A percentile compares a stretch with the other conserved stretches of the same genome.
Conservation (phyloP, 1,140 invertebrate genomes). For the Drosophila quadrilineata region DNA sequence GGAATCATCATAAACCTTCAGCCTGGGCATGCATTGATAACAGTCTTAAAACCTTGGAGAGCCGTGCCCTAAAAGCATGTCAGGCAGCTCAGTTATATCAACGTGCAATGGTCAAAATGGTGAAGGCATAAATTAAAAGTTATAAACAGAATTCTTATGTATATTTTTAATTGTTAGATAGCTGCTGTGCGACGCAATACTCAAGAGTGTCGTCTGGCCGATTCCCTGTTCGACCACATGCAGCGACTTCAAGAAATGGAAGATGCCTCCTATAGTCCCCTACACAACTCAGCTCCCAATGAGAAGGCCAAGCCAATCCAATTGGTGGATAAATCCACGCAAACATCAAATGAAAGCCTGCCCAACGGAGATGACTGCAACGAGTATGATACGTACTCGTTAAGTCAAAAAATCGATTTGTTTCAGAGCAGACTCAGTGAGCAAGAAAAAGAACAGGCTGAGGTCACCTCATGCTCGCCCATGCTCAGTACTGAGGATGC, state of each 20-base stretch:
- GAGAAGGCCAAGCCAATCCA: not conserved
- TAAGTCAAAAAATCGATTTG: slow-evolving; percentile 72
- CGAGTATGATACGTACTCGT: slow-evolving; percentile 26
- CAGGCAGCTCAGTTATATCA: slow-evolving; percentile 67
- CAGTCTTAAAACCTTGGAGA: slow-evolving; percentile 51
- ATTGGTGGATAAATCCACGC: slow-evolving; percentile 43
- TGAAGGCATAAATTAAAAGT: not conserved
- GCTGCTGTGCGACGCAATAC: slow-evolving; percentile 54
- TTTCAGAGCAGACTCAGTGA: slow-evolving; percentile 46
- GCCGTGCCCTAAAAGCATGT: slow-evolving; percentile 55
- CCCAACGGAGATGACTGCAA: slow-evolving; percentile 1
- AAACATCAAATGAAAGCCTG: slow-evolving; percentile 32
- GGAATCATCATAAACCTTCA: slow-evolving; percentile 60
- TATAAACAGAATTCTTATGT: not conserved
- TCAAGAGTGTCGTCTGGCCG: slow-evolving; percentile 51
- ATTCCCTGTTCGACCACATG: slow-evolving; percentile 53
- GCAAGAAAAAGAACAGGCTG: not conserved
- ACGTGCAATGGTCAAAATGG: slow-evolving; percentile 71
- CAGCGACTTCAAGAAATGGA: slow-evolving; percentile 19
- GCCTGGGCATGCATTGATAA: slow-evolving; percentile 52
- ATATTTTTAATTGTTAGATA: slow-evolving; percentile 30
- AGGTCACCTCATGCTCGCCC: not conserved
- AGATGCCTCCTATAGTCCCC: not conserved
- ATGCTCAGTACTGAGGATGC: slow-evolving; percentile 48
- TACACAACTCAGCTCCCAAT: not conserved